Conservation (phyloP, 2,113 vertebrate species). For the Romanogobio albipinnatus region DNA sequence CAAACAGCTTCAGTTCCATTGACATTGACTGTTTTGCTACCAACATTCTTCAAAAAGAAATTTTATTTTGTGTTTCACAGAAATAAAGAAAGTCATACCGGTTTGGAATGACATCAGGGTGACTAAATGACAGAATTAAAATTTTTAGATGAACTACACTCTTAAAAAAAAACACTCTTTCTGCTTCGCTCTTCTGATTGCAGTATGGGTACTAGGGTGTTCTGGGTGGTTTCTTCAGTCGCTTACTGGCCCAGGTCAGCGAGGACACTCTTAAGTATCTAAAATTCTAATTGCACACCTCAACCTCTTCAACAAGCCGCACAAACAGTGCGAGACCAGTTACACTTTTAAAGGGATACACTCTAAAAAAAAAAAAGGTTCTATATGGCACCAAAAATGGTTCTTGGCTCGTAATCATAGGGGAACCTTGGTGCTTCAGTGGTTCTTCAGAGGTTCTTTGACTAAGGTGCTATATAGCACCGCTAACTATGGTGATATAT, state of each 20-base stretch:
- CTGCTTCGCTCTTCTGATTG: background rate
- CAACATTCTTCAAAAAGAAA: background rate
- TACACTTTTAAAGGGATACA: background rate
- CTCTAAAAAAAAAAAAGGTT: too few species aligned
- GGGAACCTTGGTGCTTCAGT: too few species aligned
- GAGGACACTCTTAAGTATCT: too few species aligned
- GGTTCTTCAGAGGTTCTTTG: too few species aligned
- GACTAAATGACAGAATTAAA: background rate
- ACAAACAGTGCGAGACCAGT: too few species aligned
- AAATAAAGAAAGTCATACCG: background rate
- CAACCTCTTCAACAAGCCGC: too few species aligned
- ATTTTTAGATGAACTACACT: too few species aligned
- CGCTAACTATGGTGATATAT: too few species aligned
- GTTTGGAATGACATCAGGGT: background rate
- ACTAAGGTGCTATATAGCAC: too few species aligned
- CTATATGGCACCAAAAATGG: too few species aligned
- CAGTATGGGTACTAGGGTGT: background rate
- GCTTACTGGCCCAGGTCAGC: background rate
- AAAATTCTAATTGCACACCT: too few species aligned
- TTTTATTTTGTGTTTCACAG: background rate
- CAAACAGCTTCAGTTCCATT: background rate
- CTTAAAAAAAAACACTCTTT: background rate
- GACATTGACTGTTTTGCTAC: background rate
- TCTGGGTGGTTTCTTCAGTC: background rate
- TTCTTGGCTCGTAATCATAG: too few species aligned